Base-by-base conservation (phyloP, 2,888 invertebrate species). In the Caenorhabditis angaria region DNA sequence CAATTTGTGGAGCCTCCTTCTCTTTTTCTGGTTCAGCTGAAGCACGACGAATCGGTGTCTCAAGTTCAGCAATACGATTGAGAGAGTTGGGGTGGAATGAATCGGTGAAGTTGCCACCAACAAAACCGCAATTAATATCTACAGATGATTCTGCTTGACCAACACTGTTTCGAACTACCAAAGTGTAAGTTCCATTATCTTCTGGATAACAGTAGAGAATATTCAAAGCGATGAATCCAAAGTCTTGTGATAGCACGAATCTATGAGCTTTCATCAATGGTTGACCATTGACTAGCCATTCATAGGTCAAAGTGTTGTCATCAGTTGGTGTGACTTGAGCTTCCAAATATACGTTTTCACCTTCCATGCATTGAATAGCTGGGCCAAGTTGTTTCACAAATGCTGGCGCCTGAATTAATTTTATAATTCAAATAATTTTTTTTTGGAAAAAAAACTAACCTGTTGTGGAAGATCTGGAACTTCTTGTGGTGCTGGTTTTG, bases 281-380 rank as follows among this genome's bases (percentile, higher is more conserved):
- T 88, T 93, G 92, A 62, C 95, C 96, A 89, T 99, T 96, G 86
- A 94, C 94, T 88, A 94, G 95, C 97, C 97, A 99, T 89, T 97
- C 96, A 74, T 95, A 92, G 25, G 84, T 84, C 25, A 85, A 61
- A 12, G 83, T 73, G 56, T 85, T 85, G 78, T 90, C 90, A 63
- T 89, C 89, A 62, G 88, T 85, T 22, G 90, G 90, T 3, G 88
- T 84, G 32, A 89, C 85, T 59, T 88, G 88, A 65, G 89, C 89
- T 80, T 90, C 89, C 76, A 90, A 88, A 80, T 89, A 89, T 28
- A 89, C 88, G 18, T 88, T 85, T 69, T 90, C 88, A 63, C 88
- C 88, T 79, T 90, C 90, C 67, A 84, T 85, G 48, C 89, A 85
- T 24, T 84, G 78, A 27, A 76, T 65, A 12, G 72, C 77, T 47